A percentile compares a stretch with the other conserved stretches of the same genome.
These are phyloP conservation scores for Thera obeliscata DNA, from an alignment of 2,888 invertebrate species.

Conservation along the genomic window DNA sequence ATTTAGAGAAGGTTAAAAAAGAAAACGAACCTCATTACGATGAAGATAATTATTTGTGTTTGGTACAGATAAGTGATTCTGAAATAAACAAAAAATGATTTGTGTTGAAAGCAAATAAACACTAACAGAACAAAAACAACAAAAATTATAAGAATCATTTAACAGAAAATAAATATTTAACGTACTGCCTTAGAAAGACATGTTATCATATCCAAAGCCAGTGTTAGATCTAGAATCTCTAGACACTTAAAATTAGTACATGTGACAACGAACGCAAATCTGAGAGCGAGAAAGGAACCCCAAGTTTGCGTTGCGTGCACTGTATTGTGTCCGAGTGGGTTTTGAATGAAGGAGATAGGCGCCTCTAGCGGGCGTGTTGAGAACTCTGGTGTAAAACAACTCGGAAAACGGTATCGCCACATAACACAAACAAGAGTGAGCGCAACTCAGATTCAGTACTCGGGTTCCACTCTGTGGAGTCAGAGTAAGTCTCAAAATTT, in stretches of 20 bases:
- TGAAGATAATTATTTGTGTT: slow-evolving; percentile 93
- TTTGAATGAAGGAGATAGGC: too few species aligned
- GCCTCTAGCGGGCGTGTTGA: too few species aligned
- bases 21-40: slow-evolving; percentile 90
- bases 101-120: slow-evolving; percentile 85
- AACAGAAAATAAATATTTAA: slow-evolving; percentile 26
- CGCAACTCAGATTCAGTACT: too few species aligned
- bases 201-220: slow-evolving; percentile 44
- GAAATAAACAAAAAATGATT: slow-evolving; percentile 88
- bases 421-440: too few species aligned
- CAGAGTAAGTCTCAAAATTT: slow-evolving; percentile 12
- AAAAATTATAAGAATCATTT: slow-evolving; percentile 57
- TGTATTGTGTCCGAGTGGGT: too few species aligned
- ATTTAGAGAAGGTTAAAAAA: slow-evolving; percentile 76
- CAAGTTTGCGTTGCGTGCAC: too few species aligned
- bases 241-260: slow-evolving; percentile 21
- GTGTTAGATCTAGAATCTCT: slow-evolving; percentile 47
- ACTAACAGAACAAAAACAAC: slow-evolving; percentile 75
- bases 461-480: neutral
- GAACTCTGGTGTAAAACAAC: too few species aligned
- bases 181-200: slow-evolving; percentile 18
- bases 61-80: slow-evolving; percentile 95
- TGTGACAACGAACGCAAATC: slow-evolving; percentile 16
- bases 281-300: neutral
- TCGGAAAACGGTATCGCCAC: too few species aligned